Percentiles rank a stretch among this genome's conserved stretches.
Conservation (phyloP, 2,113 vertebrate genomes). For the Oceanites oceanicus region DNA sequence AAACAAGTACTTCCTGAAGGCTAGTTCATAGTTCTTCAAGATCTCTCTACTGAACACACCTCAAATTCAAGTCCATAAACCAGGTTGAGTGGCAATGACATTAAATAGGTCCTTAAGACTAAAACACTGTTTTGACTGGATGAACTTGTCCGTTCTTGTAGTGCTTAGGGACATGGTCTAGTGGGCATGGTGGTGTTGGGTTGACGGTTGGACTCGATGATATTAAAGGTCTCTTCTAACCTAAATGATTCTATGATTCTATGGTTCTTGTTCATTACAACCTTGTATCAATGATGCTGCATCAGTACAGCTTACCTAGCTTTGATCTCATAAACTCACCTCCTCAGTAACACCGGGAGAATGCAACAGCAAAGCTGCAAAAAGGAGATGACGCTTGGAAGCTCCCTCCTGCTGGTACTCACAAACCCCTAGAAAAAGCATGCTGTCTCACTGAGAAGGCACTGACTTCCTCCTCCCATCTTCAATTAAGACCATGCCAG, state of each 20-base stretch:
- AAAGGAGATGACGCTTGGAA: neutral
- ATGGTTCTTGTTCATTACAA: neutral
- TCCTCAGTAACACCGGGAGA: neutral
- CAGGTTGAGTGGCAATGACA: neutral
- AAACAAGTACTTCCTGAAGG: neutral
- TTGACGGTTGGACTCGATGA: no score
- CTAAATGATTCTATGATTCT: no score
- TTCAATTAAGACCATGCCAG: neutral
- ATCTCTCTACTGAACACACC: neutral
- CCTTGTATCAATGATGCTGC: neutral
- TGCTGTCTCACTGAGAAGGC: neutral
- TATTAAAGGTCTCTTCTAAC: no score
- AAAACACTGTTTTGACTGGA: neutral
- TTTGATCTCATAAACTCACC: neutral
- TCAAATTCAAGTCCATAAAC: neutral
- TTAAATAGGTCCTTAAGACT: neutral
- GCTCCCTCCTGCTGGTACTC: neutral
- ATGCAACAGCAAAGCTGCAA: neutral
- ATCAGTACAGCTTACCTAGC: neutral
- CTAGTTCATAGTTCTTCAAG: neutral
- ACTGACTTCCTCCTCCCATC: neutral
- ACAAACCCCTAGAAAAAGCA: neutral
- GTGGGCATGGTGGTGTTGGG: no score
- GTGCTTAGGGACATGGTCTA: no score
- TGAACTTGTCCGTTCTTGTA: neutral